These are phyloP conservation scores for Scomberomorus guttatus DNA, from an alignment of 2,797 vertebrate genomes.

Conservation along the genomic window DNA sequence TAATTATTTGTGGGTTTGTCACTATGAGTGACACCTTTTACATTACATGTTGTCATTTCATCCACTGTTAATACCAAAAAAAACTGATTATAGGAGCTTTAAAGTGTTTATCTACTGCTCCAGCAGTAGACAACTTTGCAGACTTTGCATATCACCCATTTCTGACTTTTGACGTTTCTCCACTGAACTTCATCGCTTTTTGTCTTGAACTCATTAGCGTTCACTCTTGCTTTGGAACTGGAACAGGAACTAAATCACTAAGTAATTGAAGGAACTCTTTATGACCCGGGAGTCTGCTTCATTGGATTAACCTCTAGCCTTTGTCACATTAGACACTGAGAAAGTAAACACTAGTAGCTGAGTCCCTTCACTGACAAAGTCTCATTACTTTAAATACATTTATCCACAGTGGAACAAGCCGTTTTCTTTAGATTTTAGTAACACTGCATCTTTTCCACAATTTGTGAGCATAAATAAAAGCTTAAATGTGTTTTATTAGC, in stretches of 20 bases:
- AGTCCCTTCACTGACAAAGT: constrained; percentile 20
- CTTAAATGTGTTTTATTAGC: background rate
- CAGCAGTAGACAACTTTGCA: too few relatives aligned
- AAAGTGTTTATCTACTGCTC: background rate
- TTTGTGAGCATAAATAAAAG: background rate
- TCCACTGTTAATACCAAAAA: too few relatives aligned
- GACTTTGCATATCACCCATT: background rate
- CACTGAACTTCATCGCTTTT: background rate
- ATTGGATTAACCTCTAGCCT: constrained; percentile 66
- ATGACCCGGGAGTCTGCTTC: constrained; percentile 35
- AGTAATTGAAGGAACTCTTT: constrained; percentile 9
- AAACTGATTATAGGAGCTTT: too few relatives aligned
- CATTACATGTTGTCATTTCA: background rate
- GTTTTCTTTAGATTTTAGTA: background rate
- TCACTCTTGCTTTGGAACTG: constrained; percentile 1
- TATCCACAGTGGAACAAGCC: background rate
- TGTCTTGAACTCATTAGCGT: background rate
- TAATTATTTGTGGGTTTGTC: too few relatives aligned
- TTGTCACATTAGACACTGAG: constrained; percentile 48
- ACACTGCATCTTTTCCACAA: background rate
- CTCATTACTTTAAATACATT: background rate
- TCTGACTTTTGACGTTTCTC: background rate
- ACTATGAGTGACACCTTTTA: too few relatives aligned
- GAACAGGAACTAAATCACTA: background rate
- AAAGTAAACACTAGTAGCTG: constrained; percentile 46